Evolutionary conservation across 1,140 invertebrate genomes (phyloP).

Genomic region (Sesamia nonagrioides): DNA sequence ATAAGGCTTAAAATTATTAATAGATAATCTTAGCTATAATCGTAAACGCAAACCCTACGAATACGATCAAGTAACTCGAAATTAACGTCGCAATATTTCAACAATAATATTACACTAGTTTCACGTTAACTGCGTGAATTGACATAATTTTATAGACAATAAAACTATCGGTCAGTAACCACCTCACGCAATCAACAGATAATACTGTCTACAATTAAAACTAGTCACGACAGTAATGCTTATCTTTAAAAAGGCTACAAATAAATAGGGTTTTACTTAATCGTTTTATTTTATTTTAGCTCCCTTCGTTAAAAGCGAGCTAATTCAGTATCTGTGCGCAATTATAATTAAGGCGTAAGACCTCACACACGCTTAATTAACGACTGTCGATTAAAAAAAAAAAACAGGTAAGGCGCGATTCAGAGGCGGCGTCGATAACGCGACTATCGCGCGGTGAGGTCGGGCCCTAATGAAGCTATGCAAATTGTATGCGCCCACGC

Average conservation of each 20-base stretch:
- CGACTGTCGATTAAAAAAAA: constrained; percentile 59
- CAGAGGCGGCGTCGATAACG: constrained; percentile 52
- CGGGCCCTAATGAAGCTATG: constrained; percentile 69
- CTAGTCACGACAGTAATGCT: constrained; percentile 48
- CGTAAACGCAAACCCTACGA: background rate
- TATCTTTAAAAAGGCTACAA: constrained; percentile 41
- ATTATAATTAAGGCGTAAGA: constrained; percentile 70
- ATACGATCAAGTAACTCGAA: background rate
- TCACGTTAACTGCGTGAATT: constrained; percentile 22
- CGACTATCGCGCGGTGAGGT: constrained; percentile 51
- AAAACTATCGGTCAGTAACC: constrained; percentile 33
- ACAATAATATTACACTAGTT: constrained; percentile 16
- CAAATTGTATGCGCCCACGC: constrained; percentile 69
- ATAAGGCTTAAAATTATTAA: background rate
- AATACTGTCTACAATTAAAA: constrained; percentile 41
- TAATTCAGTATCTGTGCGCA: constrained; percentile 60
- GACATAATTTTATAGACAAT: constrained; percentile 35
- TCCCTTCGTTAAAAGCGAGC: constrained; percentile 35
- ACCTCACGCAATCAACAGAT: constrained; percentile 38
- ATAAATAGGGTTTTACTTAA: constrained; percentile 38
- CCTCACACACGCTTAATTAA: constrained; percentile 74
- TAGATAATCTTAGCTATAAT: background rate
- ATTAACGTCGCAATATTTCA: constrained; percentile 29
- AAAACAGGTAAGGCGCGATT: constrained; percentile 56
- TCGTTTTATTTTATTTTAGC: constrained; percentile 33